A percentile compares a stretch with the other conserved stretches of the same genome.
Evolutionary conservation across 2,888 invertebrate species (phyloP).

Genomic region (Epiperipatus broadwayi): DNA sequence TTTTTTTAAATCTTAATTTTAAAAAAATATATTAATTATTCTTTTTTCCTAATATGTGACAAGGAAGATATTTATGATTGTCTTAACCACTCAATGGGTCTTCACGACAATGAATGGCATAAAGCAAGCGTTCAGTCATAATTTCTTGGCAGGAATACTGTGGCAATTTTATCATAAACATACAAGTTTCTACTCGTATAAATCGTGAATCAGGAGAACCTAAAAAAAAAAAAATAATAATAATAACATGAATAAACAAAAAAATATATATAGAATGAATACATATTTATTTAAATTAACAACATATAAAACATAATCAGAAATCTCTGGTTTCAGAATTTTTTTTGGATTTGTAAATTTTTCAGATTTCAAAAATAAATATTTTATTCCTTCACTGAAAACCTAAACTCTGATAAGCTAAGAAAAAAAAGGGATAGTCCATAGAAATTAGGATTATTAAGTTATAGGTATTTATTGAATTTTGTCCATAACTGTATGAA

Average conservation of each 20-base stretch:
- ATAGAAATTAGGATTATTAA: too few relatives aligned
- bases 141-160: constrained; percentile 26
- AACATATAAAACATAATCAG: not conserved
- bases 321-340: not conserved
- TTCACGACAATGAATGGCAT: constrained; percentile 27
- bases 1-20: too few relatives aligned
- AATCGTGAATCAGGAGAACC: constrained; percentile 25
- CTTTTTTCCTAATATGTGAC: too few relatives aligned
- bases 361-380: too few relatives aligned
- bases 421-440: too few relatives aligned
- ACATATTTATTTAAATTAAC: not conserved
- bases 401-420: too few relatives aligned
- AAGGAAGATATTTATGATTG: too few relatives aligned
- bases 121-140: constrained; percentile 26
- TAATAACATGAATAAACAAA: not conserved
- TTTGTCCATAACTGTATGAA: too few relatives aligned
- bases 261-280: not conserved
- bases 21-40: too few relatives aligned
- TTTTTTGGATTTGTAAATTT: not conserved
- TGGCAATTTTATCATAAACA: constrained; percentile 30
- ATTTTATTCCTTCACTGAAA: too few relatives aligned
- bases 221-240: too few relatives aligned
- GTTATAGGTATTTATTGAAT: too few relatives aligned
- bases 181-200: constrained; percentile 28
- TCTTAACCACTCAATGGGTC: constrained; percentile 28